These are phyloP conservation scores for Episyrphus balteatus DNA, from an alignment of 1,140 invertebrate species.

Conservation along the genomic window DNA sequence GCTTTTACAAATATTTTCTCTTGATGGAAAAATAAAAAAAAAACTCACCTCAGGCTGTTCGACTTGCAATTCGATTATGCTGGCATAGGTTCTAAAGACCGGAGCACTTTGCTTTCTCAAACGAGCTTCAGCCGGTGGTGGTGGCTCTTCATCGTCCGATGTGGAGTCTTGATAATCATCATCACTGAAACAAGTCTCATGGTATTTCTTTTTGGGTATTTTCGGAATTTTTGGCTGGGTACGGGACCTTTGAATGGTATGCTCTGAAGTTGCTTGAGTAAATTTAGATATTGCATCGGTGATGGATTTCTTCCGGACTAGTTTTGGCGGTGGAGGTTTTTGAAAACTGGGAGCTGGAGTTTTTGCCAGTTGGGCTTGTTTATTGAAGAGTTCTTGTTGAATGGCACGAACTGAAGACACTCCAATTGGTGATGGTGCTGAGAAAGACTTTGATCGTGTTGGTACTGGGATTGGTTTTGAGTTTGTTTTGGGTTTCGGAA, in stretches of 20 bases:
- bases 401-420: slow-evolving; percentile 41
- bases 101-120: slow-evolving; percentile 29
- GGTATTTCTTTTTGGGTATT: slow-evolving; percentile 39
- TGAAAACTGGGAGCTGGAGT: slow-evolving; percentile 16
- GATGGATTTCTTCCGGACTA: slow-evolving; percentile 20
- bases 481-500: slow-evolving; percentile 30
- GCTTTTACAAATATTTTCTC: not conserved
- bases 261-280: slow-evolving; percentile 10
- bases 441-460: slow-evolving; percentile 30
- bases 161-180: slow-evolving; percentile 41
- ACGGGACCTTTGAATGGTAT: slow-evolving; percentile 15
- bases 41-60: slow-evolving; percentile 27
- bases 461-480: slow-evolving; percentile 8
- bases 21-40: not conserved
- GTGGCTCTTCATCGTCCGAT: slow-evolving; percentile 36
- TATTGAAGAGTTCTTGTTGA: slow-evolving; percentile 42
- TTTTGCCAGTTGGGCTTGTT: slow-evolving; percentile 24
- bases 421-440: slow-evolving; percentile 21
- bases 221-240: slow-evolving; percentile 26
- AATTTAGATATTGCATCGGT: slow-evolving; percentile 29
- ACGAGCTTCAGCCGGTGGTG: slow-evolving; percentile 16
- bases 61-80: slow-evolving; percentile 18
- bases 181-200: slow-evolving; percentile 48
- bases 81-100: slow-evolving; percentile 31
- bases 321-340: slow-evolving; percentile 18